Evolutionary conservation across 2,113 vertebrate species (phyloP), one percentile per base, ranked within the genome.

Genomic region (Oreochromis aureus): DNA sequence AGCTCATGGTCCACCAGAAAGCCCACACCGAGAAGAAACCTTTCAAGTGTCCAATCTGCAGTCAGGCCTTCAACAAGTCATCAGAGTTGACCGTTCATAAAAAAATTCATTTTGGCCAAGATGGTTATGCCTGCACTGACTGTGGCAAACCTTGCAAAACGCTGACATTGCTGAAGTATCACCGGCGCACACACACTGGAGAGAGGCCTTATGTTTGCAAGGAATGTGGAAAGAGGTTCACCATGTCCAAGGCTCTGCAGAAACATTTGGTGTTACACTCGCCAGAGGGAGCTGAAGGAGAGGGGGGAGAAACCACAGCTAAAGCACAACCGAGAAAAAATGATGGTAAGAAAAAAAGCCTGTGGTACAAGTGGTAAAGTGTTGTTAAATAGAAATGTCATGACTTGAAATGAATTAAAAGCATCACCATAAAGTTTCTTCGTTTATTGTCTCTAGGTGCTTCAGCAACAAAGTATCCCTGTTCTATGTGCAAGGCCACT

Each of bases 61-160:
- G 36, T 15, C 93, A 96, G 1, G 96, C 97, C 16, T 98, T 98
- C 84, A 95, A 94, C 18, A 97, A 97, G 76, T 97, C 97, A 1
- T 98, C 97, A 80, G 97, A 98, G 93, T 97, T 99, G 69, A 97
- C 97, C 2, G 89, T 88, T 73, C 98, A 99, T 92, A 97, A 97
- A 59, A 97, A 98, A 58, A 90, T 96, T 30, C 98, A 99, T 93
- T 95, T 93, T 48, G 93, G 92, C 46, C 82, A 85, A 82, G 88
- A 94, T 10, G 96, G 97, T 3, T 98, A 97, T 87, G 94, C 96
- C 30, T 98, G 98, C n/a, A 92, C 89, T 0, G 97, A 98, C 41
- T 98, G 98, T 22, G 97, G 97, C n/a, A 98, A 98, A 82, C 92
- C 94, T 3, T 98, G 97, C 91, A 98, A 97, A 84, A 97, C 97